These are phyloP conservation scores for Charadrius vociferus DNA, from an alignment of 2,113 vertebrate genomes.

Conservation along the genomic window DNA sequence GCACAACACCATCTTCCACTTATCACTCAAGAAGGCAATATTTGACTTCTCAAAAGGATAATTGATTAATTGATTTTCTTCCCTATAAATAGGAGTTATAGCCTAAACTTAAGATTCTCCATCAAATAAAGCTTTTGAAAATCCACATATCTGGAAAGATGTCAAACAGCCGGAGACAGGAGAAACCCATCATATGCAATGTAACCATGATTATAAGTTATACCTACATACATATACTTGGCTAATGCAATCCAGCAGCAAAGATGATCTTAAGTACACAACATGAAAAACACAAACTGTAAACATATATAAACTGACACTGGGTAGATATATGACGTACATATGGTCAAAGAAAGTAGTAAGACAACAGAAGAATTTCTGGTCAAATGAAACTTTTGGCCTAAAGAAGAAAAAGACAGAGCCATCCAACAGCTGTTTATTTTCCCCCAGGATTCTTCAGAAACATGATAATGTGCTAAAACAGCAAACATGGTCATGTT, in stretches of 20 bases:
- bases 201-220: background rate
- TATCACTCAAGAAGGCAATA: background rate
- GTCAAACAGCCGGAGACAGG: background rate
- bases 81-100: background rate
- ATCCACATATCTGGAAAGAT: background rate
- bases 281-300: background rate
- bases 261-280: background rate
- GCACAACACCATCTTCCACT: background rate
- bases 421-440: background rate
- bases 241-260: background rate
- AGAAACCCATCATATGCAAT: background rate
- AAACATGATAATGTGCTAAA: background rate
- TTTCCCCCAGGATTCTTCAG: background rate
- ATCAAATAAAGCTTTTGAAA: background rate
- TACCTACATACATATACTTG: background rate
- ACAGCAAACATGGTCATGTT: background rate
- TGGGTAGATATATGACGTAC: accelerated
- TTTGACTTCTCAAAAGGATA: background rate
- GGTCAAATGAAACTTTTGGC: background rate
- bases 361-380: background rate
- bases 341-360: background rate
- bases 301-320: too few species aligned
- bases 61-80: too few species aligned
- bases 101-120: background rate
- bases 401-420: background rate